Evolutionary conservation across 2,113 vertebrate species (phyloP), one percentile per base, ranked within the genome.

Genomic region (Rallus limicola): DNA sequence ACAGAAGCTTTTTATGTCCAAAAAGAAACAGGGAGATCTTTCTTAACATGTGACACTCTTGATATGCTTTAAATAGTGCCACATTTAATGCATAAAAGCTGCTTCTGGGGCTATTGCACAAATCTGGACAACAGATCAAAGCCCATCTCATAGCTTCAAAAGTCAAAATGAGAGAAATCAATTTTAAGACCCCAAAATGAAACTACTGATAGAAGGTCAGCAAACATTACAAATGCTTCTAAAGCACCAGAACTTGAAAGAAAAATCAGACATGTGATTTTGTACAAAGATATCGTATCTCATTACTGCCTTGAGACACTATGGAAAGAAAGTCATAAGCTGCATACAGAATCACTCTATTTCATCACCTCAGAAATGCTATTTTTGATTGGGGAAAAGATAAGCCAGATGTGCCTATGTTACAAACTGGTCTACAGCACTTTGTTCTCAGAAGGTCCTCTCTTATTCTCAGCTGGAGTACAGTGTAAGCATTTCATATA

Each of bases 81-180:
- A 84, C 68, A 88, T 92, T 52, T 88, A 88, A 83, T 33, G 36
- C 36, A 78, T 70, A 88, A 88, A 84, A 93, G 48, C 71, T 91
- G 60, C 72, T 91, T 94, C 60, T 84, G 86, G 50, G 68, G 50
- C 68, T 70, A 67, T 59, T 92, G 60, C 68, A 81, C 40, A 90
- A 86, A 94, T 90, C 79, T 81, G 94, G 96, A 94, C 88, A 88
- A 93, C 68, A 90, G 80, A 97, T 95, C 88, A 97, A 97, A 95
- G 94, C 56, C 20, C 42, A 63, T 83, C 88, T 86, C 36, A 55
- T 20, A 75, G 16, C 94, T 92, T 97, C 86, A 94, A 86, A 94
- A 96, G 88, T 94, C 68, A 92, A 92, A 94, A 93, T 83, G 52
- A 94, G 72, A 88, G 50, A 95, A 95, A 93, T 88, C 76, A 86